Conservation (phyloP, 2,113 vertebrate genomes). For the Limanda limanda region DNA sequence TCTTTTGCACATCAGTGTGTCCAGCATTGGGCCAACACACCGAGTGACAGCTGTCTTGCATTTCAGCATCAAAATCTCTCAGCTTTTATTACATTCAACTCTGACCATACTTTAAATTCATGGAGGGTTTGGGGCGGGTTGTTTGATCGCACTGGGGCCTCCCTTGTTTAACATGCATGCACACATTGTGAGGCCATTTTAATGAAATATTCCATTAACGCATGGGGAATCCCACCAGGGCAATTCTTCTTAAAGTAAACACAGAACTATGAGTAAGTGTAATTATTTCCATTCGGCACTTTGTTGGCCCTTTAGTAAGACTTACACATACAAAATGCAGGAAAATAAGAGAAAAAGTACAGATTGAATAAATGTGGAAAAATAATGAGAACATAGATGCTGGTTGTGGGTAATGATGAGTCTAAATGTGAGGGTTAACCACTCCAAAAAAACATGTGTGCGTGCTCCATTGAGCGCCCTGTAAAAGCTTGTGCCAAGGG, state of each 20-base stretch:
- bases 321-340: conserved; percentile 42
- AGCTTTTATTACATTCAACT: neutral
- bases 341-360: conserved; percentile 58
- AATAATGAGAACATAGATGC: conserved; percentile 58
- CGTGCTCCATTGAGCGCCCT: conserved; percentile 42
- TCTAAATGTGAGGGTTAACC: conserved; percentile 64
- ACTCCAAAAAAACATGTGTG: conserved; percentile 66
- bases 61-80: conserved; percentile 1
- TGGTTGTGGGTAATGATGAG: conserved; percentile 70
- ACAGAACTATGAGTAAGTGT: conserved; percentile 46
- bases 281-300: conserved; percentile 62
- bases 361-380: conserved; percentile 37
- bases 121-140: neutral
- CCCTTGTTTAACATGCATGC: too few species aligned
- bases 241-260: conserved; percentile 21
- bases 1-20: neutral
- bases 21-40: neutral
- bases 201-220: conserved; percentile 12
- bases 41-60: neutral
- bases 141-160: neutral
- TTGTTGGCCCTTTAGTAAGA: conserved; percentile 51
- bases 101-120: neutral
- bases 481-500: conserved; percentile 61
- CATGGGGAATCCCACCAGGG: conserved; percentile 5
- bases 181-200: neutral